Evolutionary conservation across 2,113 vertebrate species (phyloP), one percentile per base, ranked within the genome.

Genomic region (Podarcis raffonei): DNA sequence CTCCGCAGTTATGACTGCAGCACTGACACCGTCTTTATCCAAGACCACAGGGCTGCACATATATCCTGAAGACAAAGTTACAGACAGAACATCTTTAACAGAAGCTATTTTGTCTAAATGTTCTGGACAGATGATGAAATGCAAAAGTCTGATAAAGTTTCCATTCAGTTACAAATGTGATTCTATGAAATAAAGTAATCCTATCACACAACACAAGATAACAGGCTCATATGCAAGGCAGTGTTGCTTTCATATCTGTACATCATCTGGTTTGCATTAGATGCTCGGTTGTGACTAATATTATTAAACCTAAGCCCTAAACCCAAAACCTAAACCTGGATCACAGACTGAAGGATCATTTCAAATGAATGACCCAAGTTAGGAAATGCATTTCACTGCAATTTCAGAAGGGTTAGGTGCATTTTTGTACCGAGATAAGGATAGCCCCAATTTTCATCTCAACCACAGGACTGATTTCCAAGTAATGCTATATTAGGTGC

Each of bases 1-100:
- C 95, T 99, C 99, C 0, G 98, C 98, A 8, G 97, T 96, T 82
- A 99, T 99, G 89, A 98, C 98, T 3, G 98, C 98, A 1, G 98
- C 98, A 7, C 99, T 99, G 82, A 99, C 98, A 35, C 99, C 99
- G 68, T 99, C 99, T 94, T 99, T 99, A 96, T 99, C 99, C 96
- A 99, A 91, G n/a, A 99, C 99, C 69, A 96, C 97, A 27, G 98
- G 97, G 90, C 98, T 98, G 93, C 99, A 99, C 99, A 99, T 99
- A 68, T 99, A 99, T 0, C 99, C 99, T 99, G 90, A n/a, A 92
- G 90, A 91, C 84, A 80, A 66, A 5, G 66, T 23, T 1, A 35
- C 0, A 90, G 1, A 4, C 18, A 5, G 15, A 87, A 84, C 20
- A 3, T 15, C 5, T 74, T 87, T 16, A 35, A 48, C 32, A 76